Percentiles rank a stretch among this genome's conserved stretches.
phyloP scores from a whole-genome alignment of 2,888 invertebrate genomes.

The Hirtodrosophila duncani region DNA sequence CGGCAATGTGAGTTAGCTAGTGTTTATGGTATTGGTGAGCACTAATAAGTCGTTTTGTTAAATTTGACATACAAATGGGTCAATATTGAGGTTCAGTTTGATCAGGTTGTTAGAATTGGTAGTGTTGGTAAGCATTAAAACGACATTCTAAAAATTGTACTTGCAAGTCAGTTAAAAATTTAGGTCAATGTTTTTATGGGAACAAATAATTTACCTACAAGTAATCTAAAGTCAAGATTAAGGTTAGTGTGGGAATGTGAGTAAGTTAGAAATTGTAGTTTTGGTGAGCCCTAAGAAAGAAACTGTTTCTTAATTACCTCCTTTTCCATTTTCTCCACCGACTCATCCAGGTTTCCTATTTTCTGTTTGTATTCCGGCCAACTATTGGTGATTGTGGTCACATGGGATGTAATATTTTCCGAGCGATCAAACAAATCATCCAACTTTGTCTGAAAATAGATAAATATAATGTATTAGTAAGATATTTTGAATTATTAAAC shows the following conservation, averaged over 20 bases:
- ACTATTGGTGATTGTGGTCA: slow-evolving; percentile 74
- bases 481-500: background rate
- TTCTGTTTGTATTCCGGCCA: slow-evolving; percentile 74
- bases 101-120: too few species aligned
- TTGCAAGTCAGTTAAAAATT: too few species aligned
- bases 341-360: slow-evolving; percentile 58
- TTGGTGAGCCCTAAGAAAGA: background rate
- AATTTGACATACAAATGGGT: too few species aligned
- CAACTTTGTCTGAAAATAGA: slow-evolving; percentile 61
- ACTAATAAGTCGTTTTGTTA: too few species aligned
- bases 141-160: too few species aligned
- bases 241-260: too few species aligned
- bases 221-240: background rate
- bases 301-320: slow-evolving; percentile 49
- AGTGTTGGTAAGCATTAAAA: too few species aligned
- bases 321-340: slow-evolving; percentile 61
- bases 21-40: too few species aligned
- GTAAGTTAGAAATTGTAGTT: background rate
- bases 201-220: slow-evolving; percentile 1
- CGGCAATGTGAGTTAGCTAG: too few species aligned
- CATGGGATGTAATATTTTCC: slow-evolving; percentile 75
- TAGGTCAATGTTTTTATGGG: too few species aligned
- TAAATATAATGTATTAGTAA: background rate
- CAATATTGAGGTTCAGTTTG: too few species aligned
- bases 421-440: slow-evolving; percentile 73